Percentiles rank a stretch among this genome's conserved stretches.
These are phyloP conservation scores for Drosophila mettleri DNA, from an alignment of 2,888 invertebrate genomes.

Conservation along the genomic window DNA sequence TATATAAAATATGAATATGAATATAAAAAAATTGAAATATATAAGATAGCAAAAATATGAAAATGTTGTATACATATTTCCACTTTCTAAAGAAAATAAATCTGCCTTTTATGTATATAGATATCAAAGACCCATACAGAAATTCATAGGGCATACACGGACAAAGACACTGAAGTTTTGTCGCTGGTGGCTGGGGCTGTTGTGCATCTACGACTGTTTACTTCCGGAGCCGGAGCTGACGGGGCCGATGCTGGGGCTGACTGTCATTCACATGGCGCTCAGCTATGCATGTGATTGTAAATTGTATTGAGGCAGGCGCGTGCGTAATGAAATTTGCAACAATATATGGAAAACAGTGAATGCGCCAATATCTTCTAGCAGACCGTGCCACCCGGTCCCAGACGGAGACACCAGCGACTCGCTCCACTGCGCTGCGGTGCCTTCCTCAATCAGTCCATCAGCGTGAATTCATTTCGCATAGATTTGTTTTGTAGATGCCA, in stretches of 20 bases:
- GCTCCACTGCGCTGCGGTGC: not conserved
- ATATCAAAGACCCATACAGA: not conserved
- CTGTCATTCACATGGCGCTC: constrained; percentile 69
- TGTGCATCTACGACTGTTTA: constrained; percentile 12
- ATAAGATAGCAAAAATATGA: too few species aligned
- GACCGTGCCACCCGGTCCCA: not conserved
- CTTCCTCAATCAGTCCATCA: constrained; percentile 4
- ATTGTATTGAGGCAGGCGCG: constrained; percentile 72
- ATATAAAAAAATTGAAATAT: too few species aligned
- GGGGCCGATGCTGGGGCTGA: too few species aligned
- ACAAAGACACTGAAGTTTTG: constrained; percentile 22
- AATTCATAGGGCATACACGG: constrained; percentile 6
- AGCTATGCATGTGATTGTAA: constrained; percentile 77
- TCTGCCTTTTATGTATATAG: not conserved
- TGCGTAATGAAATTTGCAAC: constrained; percentile 75
- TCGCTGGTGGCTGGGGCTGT: constrained; percentile 6
- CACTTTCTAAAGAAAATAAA: too few species aligned
- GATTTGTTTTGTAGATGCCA: constrained; percentile 64
- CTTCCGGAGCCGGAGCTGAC: too few species aligned
- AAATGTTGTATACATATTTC: not conserved
- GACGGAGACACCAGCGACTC: not conserved
- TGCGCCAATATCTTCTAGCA: constrained; percentile 13
- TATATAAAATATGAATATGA: too few species aligned
- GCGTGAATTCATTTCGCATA: constrained; percentile 31
- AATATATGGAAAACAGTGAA: constrained; percentile 44